Evolutionary conservation across 1,140 invertebrate genomes (phyloP), one percentile per base, ranked within the genome.

Genomic region (Apocrypta bakeri): DNA sequence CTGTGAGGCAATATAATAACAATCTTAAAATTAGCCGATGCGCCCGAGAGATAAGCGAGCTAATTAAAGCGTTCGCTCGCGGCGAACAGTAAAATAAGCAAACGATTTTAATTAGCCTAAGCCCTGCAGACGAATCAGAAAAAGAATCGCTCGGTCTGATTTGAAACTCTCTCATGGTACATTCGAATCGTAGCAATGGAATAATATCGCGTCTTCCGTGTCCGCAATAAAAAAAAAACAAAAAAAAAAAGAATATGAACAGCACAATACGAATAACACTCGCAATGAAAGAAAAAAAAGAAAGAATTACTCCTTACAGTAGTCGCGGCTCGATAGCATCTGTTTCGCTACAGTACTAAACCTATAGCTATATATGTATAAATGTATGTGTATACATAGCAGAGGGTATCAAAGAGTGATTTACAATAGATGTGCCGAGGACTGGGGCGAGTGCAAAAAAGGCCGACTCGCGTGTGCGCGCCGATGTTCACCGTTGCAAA

Each of bases 391-490:
- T 11, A 63, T 7, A 29, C 21, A 2, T 48, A 42, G 27, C 27
- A 42, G 61, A 42, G 61, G 31, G 12, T 78, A 61, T 63, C 73
- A 78, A 64, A 63, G 29, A 77, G 66, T 72, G 14, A 78, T 82
- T 82, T 72, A 82, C 64, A 82, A 77, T 82, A 82, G 64, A n/a
- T n/a, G 68, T 24, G 31, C 37, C 27, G 17, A 33, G 9, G 56
- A 37, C 21, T 37, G 42, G 61, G 21, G 33, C 11, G 27, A 27
- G 9, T 9, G 77, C n/a, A 72, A 78, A 82, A 82, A 77, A 71
- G 66, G 29, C 33, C 27, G n/a, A 31, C 25, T 29, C 25, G 64
- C 25, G 64, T 2, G 24, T 17, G 37, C 29, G 63, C 61, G 11
- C 61, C 24, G 14, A 63, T 76, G 40, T 77, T 75, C 72, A 77